These are phyloP conservation scores for Caranx melampygus DNA, from an alignment of 2,113 vertebrate species.

Conservation along the genomic window DNA sequence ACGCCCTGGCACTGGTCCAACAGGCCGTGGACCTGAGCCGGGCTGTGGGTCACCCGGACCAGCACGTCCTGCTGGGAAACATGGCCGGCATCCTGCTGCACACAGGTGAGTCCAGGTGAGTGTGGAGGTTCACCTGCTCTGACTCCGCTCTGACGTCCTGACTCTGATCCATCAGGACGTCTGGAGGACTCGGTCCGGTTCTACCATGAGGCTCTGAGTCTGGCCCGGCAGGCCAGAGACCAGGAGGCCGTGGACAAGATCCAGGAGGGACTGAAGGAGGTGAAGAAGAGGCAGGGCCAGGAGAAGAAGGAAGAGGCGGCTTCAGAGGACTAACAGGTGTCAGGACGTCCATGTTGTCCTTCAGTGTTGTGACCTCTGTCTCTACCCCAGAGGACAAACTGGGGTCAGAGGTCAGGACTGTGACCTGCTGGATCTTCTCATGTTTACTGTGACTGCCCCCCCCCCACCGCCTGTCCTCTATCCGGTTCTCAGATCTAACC, in stretches of 20 bases:
- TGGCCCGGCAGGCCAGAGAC: conserved; percentile 87
- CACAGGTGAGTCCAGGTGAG: conserved; percentile 79
- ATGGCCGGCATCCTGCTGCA: conserved; percentile 92
- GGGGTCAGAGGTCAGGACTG: not conserved
- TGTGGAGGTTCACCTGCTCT: no score
- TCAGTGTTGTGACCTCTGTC: not conserved
- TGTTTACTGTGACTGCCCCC: not conserved
- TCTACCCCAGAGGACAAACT: no score
- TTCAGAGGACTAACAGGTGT: conserved; percentile 26
- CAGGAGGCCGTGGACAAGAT: conserved; percentile 84
- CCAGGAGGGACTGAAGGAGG: conserved; percentile 86
- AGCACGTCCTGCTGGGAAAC: conserved; percentile 91
- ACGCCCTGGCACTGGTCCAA: conserved; percentile 82
- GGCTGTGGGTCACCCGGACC: conserved; percentile 85
- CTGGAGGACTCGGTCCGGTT: conserved; percentile 85
- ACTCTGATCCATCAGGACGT: conserved; percentile 76
- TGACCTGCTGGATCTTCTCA: no score
- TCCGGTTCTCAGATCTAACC: no score
- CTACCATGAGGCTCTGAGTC: conserved; percentile 89
- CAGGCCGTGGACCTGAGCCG: conserved; percentile 87
- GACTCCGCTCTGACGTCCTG: not conserved
- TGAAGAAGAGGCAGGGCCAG: conserved; percentile 70
- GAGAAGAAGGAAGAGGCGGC: conserved; percentile 9
- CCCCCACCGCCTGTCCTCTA: no score
- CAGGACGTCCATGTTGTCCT: not conserved